phyloP scores from a whole-genome alignment of 2,113 vertebrate genomes.

The Leucopternis melanops region DNA sequence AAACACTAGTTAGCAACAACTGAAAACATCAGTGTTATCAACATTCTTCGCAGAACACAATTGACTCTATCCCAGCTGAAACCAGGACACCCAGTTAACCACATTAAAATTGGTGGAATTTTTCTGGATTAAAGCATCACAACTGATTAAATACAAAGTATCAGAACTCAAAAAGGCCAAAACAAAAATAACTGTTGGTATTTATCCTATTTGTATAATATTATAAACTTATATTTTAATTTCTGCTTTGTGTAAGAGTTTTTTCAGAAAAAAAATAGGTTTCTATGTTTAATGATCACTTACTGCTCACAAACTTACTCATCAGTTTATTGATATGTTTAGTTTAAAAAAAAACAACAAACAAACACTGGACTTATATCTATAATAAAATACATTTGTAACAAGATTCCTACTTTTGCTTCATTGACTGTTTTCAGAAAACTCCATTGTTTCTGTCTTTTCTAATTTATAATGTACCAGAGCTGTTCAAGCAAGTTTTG shows the following conservation, averaged over 20 bases:
- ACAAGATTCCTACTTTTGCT: background rate
- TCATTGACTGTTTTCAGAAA: background rate
- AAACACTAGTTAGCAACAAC: too few relatives aligned
- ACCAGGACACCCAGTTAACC: background rate
- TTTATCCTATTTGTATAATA: background rate
- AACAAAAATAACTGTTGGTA: background rate
- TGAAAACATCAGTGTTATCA: too few relatives aligned
- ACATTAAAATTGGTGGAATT: background rate
- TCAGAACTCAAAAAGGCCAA: background rate
- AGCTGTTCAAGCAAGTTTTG: background rate
- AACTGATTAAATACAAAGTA: background rate
- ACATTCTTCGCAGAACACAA: too few relatives aligned
- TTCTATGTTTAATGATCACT: background rate
- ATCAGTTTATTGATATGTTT: background rate
- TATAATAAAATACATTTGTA: background rate
- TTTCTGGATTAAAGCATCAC: background rate
- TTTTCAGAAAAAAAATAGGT: background rate
- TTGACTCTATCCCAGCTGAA: too few relatives aligned
- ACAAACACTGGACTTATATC: accelerated
- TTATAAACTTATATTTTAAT: background rate
- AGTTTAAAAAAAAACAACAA: background rate
- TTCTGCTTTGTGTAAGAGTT: background rate
- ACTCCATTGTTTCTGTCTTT: background rate
- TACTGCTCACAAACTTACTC: background rate
- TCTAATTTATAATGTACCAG: background rate